Evolutionary conservation across 2,113 vertebrate species (phyloP), one percentile per base, ranked within the genome.

Genomic region (Microcebus griseorufus): DNA sequence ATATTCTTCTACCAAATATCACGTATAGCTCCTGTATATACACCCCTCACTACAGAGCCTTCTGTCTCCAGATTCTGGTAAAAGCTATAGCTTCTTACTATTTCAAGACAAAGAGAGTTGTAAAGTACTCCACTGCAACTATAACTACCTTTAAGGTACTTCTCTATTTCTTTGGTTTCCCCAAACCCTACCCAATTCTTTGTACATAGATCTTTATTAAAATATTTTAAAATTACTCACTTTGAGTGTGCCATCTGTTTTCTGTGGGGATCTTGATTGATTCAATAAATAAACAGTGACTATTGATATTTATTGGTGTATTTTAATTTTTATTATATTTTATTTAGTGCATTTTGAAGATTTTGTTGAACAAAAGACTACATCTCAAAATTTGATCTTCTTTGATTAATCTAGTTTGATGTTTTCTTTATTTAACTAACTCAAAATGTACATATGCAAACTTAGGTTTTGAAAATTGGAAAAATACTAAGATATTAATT

Each of bases 361-460:
- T 86, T 86, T 23, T 3, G 75, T 89, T 75, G 42, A 93, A 48
- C 29, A 18, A 81, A 87, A 60, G 18, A 16, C 53, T 84, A 73
- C 11, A 42, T 51, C 48, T 85, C 48, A 79, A 95, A 76, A 55
- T 87, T 70, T 70, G 14, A 64, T 58, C 45, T 72, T 75, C 75
- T 93, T 86, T 32, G 58, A 32, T 64, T 86, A 64, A 82, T 42
- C 14, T 32, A 70, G 7, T 81, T 86, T 75, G 22, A 86, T 91
- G 20, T 87, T 67, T 93, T 75, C 51, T 93, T 90, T 45, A n/a
- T 95, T 95, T 95, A 55, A 65, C 18, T 62, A 78, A 79, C 20
- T 80, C 9, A 64, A 79, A 79, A 92, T 78, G 7, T 29, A 79
- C 2, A 65, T 67, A 84, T n/a, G 2, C 7, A 90, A 67, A 69